phyloP scores from a whole-genome alignment of 1,140 invertebrate species.

The Eriocheir sinensis region DNA sequence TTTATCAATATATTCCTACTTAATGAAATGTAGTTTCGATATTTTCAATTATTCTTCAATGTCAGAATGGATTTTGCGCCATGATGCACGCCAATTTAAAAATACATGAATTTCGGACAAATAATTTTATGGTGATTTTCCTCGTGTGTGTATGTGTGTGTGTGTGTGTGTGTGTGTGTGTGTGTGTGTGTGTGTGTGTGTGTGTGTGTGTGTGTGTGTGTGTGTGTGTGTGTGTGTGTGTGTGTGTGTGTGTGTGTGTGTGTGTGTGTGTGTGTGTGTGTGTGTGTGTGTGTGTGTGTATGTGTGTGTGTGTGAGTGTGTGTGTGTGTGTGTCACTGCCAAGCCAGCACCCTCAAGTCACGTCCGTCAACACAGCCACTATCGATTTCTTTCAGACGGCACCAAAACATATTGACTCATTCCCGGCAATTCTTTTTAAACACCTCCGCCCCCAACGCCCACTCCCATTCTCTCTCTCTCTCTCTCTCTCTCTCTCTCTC shows the following conservation, averaged over 20 bases:
- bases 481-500: too few relatives aligned
- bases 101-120: too few relatives aligned
- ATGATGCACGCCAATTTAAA: too few relatives aligned
- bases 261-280: too few relatives aligned
- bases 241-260: neutral
- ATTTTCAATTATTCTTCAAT: too few relatives aligned
- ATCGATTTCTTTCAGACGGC: neutral
- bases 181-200: conserved; percentile 1
- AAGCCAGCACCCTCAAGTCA: neutral
- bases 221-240: neutral
- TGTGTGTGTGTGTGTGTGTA: neutral
- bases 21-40: too few relatives aligned
- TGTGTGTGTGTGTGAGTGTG: neutral
- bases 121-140: too few relatives aligned
- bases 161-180: conserved; percentile 4
- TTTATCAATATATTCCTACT: too few relatives aligned
- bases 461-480: too few relatives aligned
- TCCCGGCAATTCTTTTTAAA: too few relatives aligned
- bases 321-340: neutral
- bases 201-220: conserved; percentile 22
- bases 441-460: too few relatives aligned
- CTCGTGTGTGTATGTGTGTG: neutral
- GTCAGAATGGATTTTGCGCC: too few relatives aligned
- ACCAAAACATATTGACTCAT: conserved; percentile 26
- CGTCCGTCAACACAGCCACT: neutral